A percentile compares a stretch with the other conserved stretches of the same genome.
Evolutionary conservation across 2,113 vertebrate genomes (phyloP).

Genomic region (Odontesthes bonariensis): DNA sequence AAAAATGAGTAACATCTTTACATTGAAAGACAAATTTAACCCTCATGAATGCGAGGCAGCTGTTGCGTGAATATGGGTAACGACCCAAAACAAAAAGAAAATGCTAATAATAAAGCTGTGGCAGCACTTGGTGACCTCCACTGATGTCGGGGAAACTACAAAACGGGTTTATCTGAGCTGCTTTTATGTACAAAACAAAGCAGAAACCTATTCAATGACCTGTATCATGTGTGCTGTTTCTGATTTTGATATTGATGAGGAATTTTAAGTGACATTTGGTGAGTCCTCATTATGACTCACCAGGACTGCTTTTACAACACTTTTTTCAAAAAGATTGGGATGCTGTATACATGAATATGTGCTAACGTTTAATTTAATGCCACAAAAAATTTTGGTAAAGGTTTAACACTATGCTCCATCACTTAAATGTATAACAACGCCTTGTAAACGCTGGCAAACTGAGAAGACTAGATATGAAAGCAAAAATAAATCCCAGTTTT

Average conservation of each 20-base stretch:
- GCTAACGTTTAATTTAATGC: too few species aligned
- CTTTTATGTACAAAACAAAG: conserved; percentile 3
- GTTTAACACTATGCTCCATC: too few species aligned
- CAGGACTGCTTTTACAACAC: neutral
- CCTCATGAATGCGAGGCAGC: neutral
- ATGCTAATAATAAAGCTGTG: neutral
- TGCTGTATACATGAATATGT: too few species aligned
- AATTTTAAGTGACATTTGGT: neutral
- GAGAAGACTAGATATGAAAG: too few species aligned
- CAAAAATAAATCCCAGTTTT: too few species aligned
- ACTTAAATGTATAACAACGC: too few species aligned
- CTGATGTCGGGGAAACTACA: neutral
- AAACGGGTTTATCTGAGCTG: neutral
- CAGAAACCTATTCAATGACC: neutral
- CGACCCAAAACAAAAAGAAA: neutral
- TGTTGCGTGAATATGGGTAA: neutral
- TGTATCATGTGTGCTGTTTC: neutral
- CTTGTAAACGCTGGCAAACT: too few species aligned
- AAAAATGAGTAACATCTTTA: too few species aligned
- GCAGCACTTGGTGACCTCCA: neutral
- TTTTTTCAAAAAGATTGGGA: too few species aligned
- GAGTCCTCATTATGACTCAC: neutral
- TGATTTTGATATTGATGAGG: neutral
- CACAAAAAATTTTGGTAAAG: too few species aligned
- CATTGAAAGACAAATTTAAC: neutral